A percentile compares a stretch with the other conserved stretches of the same genome.
Evolutionary conservation across 1,140 invertebrate genomes (phyloP).

Genomic region (Cydia splendana): DNA sequence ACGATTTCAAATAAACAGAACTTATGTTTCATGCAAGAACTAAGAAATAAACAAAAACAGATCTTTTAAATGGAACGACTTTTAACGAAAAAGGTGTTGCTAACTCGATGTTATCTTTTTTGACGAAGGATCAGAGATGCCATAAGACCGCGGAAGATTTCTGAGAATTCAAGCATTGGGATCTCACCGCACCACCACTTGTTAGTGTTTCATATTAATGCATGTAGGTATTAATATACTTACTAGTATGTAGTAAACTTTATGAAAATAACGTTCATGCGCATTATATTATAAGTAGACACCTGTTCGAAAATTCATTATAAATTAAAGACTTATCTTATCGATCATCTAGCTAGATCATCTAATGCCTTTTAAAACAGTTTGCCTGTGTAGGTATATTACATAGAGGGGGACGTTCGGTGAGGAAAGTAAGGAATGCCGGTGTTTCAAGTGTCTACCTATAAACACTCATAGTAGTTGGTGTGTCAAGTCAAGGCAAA

Average conservation of each 20-base stretch:
- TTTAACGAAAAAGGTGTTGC: slow-evolving; percentile 30
- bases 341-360: too few species aligned
- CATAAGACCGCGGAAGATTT: slow-evolving; percentile 22
- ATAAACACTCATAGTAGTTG: slow-evolving; percentile 9
- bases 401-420: not conserved
- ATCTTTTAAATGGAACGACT: slow-evolving; percentile 23
- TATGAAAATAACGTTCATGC: too few species aligned
- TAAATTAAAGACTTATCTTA: too few species aligned
- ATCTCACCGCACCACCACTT: not conserved
- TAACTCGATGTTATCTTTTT: slow-evolving; percentile 29
- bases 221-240: too few species aligned
- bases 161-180: not conserved
- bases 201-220: too few species aligned
- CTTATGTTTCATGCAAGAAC: slow-evolving; percentile 30
- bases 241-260: too few species aligned
- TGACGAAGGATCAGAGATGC: slow-evolving; percentile 28
- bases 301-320: too few species aligned
- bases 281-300: too few species aligned
- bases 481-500: slow-evolving; percentile 25
- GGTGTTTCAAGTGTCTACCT: not conserved
- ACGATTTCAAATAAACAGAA: slow-evolving; percentile 13
- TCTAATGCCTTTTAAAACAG: not conserved
- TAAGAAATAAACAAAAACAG: slow-evolving; percentile 19
- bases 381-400: not conserved
- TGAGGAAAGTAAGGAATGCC: slow-evolving; percentile 12